Evolutionary conservation across 2,888 invertebrate genomes (phyloP).

Genomic region (Pseudococcus viburni): DNA sequence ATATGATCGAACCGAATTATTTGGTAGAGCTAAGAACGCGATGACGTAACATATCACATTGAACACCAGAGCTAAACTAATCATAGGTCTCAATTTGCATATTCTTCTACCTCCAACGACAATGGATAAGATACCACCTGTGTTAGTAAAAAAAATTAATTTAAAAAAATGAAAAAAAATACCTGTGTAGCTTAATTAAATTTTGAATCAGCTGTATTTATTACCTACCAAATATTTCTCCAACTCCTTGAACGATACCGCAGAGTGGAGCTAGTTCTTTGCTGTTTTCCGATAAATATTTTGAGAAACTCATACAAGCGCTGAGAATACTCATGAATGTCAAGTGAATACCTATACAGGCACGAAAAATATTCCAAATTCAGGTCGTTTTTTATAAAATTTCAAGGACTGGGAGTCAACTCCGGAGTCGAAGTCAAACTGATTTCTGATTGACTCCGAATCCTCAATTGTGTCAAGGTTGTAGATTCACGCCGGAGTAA

Average conservation of each 20-base stretch:
- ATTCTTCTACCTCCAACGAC: not conserved
- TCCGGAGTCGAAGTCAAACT: no score
- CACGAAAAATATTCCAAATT: no score
- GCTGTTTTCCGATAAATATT: conserved; percentile 81
- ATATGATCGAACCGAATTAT: conserved; percentile 27
- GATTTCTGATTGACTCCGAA: no score
- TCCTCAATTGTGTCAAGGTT: no score
- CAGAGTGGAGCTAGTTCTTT: conserved; percentile 92
- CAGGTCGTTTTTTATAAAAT: no score
- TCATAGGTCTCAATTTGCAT: not conserved
- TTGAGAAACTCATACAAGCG: conserved; percentile 90
- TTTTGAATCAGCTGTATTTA: no score
- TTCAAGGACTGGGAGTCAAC: no score
- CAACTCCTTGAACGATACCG: conserved; percentile 93
- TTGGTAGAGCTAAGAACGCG: conserved; percentile 55
- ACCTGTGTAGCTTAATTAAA: no score
- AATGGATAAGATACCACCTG: conserved; percentile 43
- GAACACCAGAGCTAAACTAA: not conserved
- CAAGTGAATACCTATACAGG: conserved; percentile 82
- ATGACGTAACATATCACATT: conserved; percentile 35
- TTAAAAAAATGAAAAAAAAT: not conserved
- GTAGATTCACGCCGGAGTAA: no score
- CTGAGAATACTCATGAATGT: conserved; percentile 98
- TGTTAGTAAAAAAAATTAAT: not conserved
- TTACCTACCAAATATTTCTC: conserved; percentile 87